Conservation (phyloP, 1,140 invertebrate species). For the Drosophila nigrodunni region DNA sequence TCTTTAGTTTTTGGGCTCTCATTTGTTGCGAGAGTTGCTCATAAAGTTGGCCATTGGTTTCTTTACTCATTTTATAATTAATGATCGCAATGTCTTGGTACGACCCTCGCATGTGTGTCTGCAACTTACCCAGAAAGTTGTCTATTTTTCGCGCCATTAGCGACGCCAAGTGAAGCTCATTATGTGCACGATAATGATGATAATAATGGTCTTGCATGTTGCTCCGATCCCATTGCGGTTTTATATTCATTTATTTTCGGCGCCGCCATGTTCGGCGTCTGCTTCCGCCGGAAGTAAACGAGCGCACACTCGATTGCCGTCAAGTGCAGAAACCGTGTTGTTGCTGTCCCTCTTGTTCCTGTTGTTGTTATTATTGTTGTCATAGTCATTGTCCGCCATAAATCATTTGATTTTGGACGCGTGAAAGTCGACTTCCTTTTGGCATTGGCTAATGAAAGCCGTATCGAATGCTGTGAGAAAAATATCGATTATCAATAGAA, state of each 20-base stretch:
- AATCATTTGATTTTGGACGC: slow-evolving; percentile 70
- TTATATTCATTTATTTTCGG: slow-evolving; percentile 52
- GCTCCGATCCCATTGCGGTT: slow-evolving; percentile 48
- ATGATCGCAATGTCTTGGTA: background rate
- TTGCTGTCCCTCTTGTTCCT: slow-evolving; percentile 28
- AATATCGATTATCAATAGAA: slow-evolving; percentile 62
- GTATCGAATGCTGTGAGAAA: slow-evolving; percentile 29
- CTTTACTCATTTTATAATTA: background rate
- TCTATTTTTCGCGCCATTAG: slow-evolving; percentile 57
- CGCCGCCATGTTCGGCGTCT: slow-evolving; percentile 49
- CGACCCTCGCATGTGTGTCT: slow-evolving; percentile 8
- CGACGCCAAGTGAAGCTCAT: slow-evolving; percentile 29
- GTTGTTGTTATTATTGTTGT: slow-evolving; percentile 43
- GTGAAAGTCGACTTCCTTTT: slow-evolving; percentile 55
- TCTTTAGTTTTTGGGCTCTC: background rate
- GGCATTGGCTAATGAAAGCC: slow-evolving; percentile 47
- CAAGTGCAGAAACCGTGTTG: slow-evolving; percentile 12
- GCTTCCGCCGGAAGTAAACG: slow-evolving; percentile 64
- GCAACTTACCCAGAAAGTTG: slow-evolving; percentile 41
- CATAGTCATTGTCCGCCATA: slow-evolving; percentile 53
- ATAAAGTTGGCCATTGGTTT: background rate
- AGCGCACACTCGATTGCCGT: slow-evolving; percentile 44
- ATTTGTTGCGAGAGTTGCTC: background rate
- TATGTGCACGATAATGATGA: slow-evolving; percentile 22
- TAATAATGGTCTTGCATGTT: slow-evolving; percentile 36